Percentiles rank a stretch among this genome's conserved stretches.
phyloP scores from a whole-genome alignment of 2,888 invertebrate species.

The Empis livida region DNA sequence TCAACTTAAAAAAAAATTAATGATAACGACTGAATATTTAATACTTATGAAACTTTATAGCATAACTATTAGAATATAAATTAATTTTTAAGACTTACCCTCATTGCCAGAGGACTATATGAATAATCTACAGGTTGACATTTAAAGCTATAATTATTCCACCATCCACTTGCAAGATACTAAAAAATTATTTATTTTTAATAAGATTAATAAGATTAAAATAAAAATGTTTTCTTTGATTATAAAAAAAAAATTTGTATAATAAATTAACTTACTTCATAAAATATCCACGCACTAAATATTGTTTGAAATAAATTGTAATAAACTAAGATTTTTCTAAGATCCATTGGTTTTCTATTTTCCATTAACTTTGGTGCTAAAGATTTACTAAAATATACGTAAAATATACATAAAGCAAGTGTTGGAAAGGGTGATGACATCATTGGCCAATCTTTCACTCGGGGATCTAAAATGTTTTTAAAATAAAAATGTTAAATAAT shows the following conservation, averaged over 20 bases:
- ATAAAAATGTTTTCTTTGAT: background rate
- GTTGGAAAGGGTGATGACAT: constrained; percentile 85
- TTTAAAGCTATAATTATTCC: constrained; percentile 61
- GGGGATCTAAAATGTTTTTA: constrained; percentile 50
- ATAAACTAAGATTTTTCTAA: constrained; percentile 62
- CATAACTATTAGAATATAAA: too few species aligned
- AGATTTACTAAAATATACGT: constrained; percentile 69
- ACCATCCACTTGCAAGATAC: constrained; percentile 62
- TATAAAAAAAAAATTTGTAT: background rate
- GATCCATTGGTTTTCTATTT: constrained; percentile 74
- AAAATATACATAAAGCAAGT: constrained; percentile 64
- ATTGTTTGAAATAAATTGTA: constrained; percentile 85
- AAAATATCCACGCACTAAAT: constrained; percentile 83
- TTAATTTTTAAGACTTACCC: constrained; percentile 38
- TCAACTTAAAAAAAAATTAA: too few species aligned
- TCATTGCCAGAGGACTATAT: constrained; percentile 52
- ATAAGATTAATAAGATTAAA: constrained; percentile 2
- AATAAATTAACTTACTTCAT: constrained; percentile 56
- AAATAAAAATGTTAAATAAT: too few species aligned
- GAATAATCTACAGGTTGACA: constrained; percentile 86
- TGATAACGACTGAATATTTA: too few species aligned
- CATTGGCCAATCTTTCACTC: constrained; percentile 79
- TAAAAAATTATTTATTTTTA: constrained; percentile 24
- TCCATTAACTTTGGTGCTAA: constrained; percentile 81
- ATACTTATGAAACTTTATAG: too few species aligned